Evolutionary conservation across 2,113 vertebrate species (phyloP), one percentile per base, ranked within the genome.

Genomic region (Rafetus swinhoei): DNA sequence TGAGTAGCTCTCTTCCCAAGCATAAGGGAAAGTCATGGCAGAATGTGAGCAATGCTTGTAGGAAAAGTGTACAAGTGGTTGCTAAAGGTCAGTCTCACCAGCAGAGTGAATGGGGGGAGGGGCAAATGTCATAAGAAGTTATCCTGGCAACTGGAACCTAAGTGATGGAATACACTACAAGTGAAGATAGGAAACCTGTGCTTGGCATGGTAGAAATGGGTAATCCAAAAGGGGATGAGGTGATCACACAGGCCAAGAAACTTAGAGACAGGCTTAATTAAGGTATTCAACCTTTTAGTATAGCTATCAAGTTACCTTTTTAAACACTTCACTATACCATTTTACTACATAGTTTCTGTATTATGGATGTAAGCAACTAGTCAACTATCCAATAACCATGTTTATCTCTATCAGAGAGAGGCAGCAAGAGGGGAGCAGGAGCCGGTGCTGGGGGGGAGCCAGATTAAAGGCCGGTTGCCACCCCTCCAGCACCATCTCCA

Each of bases 281-380:
- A 80, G 25, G 90, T 89, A 81, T 4, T 79, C 7, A 93, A 90
- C 53, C 82, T 87, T 89, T 76, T 77, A 91, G 62, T 62, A 77
- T 87, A 83, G 81, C 84, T 60, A 86, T 53, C 3, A n/a, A 13
- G 27, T 62, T 85, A 85, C 62, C 52, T 80, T 79, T 1, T 65
- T 72, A 91, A 53, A 65, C 79, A 52, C 1, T 91, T 83, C 80
- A 65, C 14, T 32, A 14, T 25, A 62, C 50, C 35, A 90, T 16
- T 65, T 81, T n/a, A 35, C 18, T 81, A 57, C 52, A 90, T 39
- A 93, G 60, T 39, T 92, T 84, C 82, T 0, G 0, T 87, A 87
- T 50, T 45, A 45, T 45, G 45, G 45, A 45, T 45, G 45, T 6
- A 45, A 45, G 45, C 45, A 5, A 45, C 45, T 45, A 45, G 45